A percentile compares a stretch with the other conserved stretches of the same genome.
phyloP scores from a whole-genome alignment of 1,140 invertebrate species.

The Bombus terrestris region DNA sequence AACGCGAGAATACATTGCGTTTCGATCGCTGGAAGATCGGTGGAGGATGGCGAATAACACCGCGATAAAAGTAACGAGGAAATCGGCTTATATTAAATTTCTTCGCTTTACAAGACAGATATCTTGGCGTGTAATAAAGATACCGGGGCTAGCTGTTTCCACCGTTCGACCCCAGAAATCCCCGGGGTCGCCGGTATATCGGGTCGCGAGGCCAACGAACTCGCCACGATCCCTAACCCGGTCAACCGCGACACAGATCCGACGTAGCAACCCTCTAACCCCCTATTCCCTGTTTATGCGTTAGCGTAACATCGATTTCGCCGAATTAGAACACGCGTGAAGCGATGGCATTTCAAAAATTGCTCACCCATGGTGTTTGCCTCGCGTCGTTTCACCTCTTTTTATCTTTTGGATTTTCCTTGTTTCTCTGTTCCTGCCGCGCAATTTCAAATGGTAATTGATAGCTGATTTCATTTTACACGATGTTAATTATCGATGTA shows the following conservation, averaged over 20 bases:
- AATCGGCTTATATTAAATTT: constrained; percentile 52
- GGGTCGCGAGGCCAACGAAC: constrained; percentile 76
- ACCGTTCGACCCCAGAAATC: constrained; percentile 67
- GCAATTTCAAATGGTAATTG: background rate
- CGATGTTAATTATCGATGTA: background rate
- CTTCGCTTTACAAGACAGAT: constrained; percentile 40
- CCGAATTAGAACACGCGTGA: constrained; percentile 48
- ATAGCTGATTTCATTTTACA: background rate
- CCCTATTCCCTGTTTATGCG: constrained; percentile 55
- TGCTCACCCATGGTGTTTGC: background rate
- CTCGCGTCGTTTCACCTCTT: background rate
- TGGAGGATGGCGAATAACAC: background rate
- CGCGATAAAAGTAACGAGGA: constrained; percentile 42
- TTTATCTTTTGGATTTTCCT: background rate
- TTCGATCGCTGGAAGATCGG: background rate
- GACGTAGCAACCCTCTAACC: constrained; percentile 54
- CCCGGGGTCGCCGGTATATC: constrained; percentile 62
- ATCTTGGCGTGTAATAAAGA: constrained; percentile 45
- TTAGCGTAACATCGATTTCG: constrained; percentile 60
- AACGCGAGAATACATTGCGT: background rate
- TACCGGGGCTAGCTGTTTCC: constrained; percentile 36
- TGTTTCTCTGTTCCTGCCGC: background rate
- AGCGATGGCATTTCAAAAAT: constrained; percentile 11
- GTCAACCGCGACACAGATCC: constrained; percentile 76
- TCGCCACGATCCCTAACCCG: constrained; percentile 79